Conservation (phyloP, 2,113 vertebrate genomes). For the Pangasianodon gigas region DNA sequence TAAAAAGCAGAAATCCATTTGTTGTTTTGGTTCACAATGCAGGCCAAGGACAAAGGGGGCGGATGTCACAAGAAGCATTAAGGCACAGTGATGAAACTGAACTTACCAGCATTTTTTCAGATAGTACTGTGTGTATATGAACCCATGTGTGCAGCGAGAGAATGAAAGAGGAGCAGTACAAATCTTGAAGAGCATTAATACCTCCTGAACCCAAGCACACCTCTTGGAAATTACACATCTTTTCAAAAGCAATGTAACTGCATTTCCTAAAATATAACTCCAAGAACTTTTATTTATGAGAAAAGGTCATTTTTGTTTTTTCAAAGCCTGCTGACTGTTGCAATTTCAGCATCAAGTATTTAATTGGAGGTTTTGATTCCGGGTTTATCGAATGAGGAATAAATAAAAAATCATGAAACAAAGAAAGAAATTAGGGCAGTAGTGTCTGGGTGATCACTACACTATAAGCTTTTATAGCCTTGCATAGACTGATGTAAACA, state of each 20-base stretch:
- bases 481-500: constrained; percentile 43
- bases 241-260: background rate
- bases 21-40: constrained; percentile 11
- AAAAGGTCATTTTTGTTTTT: background rate
- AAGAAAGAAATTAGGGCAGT: constrained; percentile 27
- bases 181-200: background rate
- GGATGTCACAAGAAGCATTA: constrained; percentile 33
- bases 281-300: background rate
- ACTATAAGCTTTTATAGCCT: constrained; percentile 25
- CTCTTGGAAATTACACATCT: constrained; percentile 10
- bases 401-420: constrained; percentile 18
- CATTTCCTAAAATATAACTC: background rate
- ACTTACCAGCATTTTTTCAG: background rate
- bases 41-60: background rate
- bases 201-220: constrained; percentile 30
- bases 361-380: constrained; percentile 36
- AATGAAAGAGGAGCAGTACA: background rate
- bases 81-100: constrained; percentile 18
- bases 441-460: constrained; percentile 29
- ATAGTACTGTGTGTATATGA: background rate
- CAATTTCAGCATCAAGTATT: constrained; percentile 2
- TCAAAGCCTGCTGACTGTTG: background rate
- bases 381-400: constrained; percentile 23
- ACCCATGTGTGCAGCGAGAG: background rate
- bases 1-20: constrained; percentile 44